Base-by-base conservation (phyloP, 1,140 invertebrate species). In the Druon quercuslanigerum region DNA sequence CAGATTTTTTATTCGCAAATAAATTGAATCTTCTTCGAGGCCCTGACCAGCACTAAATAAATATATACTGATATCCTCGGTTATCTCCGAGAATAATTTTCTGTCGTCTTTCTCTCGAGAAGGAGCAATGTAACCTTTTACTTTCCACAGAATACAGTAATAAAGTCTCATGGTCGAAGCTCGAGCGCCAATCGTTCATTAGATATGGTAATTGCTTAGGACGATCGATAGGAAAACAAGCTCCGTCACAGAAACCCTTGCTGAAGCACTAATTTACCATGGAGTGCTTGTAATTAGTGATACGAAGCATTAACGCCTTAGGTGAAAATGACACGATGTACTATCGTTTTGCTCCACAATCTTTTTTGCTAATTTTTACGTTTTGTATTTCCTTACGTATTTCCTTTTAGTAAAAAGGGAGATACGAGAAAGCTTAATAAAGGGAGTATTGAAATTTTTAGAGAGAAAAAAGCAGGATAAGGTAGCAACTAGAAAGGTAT, bases 171-270 rank as follows among this genome's bases (percentile, higher is more conserved):
- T 57, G 19, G 19, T 33, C 57, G 20, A 60, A 20, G 57, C 11
- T 19, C 20, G 20, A 60, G 25, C 20, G 14, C 25, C 25, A 60
- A 60, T 60, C 20, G 57, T 60, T 60, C 40, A 60, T 60, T 60
- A 33, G 20, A 60, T 60, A 33, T 60, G 57, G 57, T 60, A 60
- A 60, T 60, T 60, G 57, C 57, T 20, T 60, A 12, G 57, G 14
- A 60, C 57, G 19, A 6, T 60, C 57, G 25, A 60, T 60, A 60
- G 56, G 25, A 60, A 60, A 60, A 19, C 56, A 60, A 19, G 20
- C 56, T 20, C 56, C 33, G 9, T 19, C 56, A 25, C 13, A 60
- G 56, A 60, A 60, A 25, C 56, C 56, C 56, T 33, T 33, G 3
- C 20, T 60, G 56, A 60, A 19, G 56, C 56, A 20, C 56, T 60